phyloP scores from a whole-genome alignment of 2,113 vertebrate genomes.

The Amphilophus citrinellus region DNA sequence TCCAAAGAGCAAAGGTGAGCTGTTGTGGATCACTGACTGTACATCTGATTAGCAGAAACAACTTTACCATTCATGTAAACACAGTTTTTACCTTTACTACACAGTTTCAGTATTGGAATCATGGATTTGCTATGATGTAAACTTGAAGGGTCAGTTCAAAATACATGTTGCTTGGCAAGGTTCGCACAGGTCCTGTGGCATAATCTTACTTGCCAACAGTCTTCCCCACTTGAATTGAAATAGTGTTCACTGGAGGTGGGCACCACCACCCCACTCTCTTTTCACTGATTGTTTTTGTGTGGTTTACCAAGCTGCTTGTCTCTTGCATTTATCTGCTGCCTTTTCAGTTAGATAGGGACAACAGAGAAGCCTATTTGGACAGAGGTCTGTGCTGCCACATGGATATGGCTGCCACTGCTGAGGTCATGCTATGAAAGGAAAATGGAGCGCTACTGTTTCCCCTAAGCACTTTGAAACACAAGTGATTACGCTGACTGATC shows the following conservation, averaged over 20 bases:
- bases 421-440: constrained; percentile 76
- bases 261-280: constrained; percentile 53
- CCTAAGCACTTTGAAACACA: constrained; percentile 67
- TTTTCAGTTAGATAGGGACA: constrained; percentile 79
- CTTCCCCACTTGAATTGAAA: constrained; percentile 63
- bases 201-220: constrained; percentile 41
- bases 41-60: constrained; percentile 66
- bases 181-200: constrained; percentile 49
- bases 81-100: constrained; percentile 10
- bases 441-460: constrained; percentile 75
- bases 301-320: constrained; percentile 62
- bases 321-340: constrained; percentile 78
- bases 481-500: constrained; percentile 71
- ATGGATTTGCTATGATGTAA: constrained; percentile 45
- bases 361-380: constrained; percentile 75
- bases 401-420: constrained; percentile 65
- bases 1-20: constrained; percentile 66
- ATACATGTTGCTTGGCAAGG: constrained; percentile 55
- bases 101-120: constrained; percentile 55
- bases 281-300: constrained; percentile 53
- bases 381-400: constrained; percentile 67
- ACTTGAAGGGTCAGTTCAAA: constrained; percentile 66
- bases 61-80: constrained; percentile 50
- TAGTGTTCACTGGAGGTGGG: constrained; percentile 68
- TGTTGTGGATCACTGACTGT: constrained; percentile 53